Conservation (phyloP, 2,888 invertebrate species). For the Noctuana brunneofusca region DNA sequence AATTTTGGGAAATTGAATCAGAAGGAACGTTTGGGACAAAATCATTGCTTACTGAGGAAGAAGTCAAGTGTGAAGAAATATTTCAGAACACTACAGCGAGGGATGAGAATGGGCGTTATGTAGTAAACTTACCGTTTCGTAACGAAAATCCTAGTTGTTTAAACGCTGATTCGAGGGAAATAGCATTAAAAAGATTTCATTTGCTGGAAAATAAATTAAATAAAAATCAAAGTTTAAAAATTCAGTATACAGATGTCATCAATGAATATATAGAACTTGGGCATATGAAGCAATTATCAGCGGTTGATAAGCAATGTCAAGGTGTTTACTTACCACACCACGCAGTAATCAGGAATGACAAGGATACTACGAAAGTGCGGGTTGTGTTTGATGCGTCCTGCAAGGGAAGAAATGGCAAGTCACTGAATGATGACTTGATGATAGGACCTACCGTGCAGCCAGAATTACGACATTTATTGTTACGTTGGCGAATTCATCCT, state of each 20-base stretch:
- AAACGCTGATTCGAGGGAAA: not conserved
- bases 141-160: not conserved
- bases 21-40: not conserved
- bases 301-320: not conserved
- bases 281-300: not conserved
- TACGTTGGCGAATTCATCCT: not conserved
- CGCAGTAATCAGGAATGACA: slow-evolving; percentile 26
- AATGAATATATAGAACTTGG: slow-evolving; percentile 16
- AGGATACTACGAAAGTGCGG: slow-evolving; percentile 28
- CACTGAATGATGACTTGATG: slow-evolving; percentile 38
- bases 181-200: not conserved
- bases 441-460: slow-evolving; percentile 34
- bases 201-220: not conserved
- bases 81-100: not conserved
- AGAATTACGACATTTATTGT: slow-evolving; percentile 34
- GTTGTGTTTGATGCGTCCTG: slow-evolving; percentile 29
- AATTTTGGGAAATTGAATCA: not conserved
- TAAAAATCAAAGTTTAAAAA: not conserved
- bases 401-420: slow-evolving; percentile 33
- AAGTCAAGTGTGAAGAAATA: slow-evolving; percentile 3
- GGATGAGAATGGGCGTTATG: not conserved
- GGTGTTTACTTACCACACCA: slow-evolving; percentile 32
- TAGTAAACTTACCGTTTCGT: not conserved
- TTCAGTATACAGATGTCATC: slow-evolving; percentile 1
- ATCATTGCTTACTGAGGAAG: not conserved